Base-by-base conservation (phyloP, 2,888 invertebrate species). In the Phragmatobia fuliginosa region DNA sequence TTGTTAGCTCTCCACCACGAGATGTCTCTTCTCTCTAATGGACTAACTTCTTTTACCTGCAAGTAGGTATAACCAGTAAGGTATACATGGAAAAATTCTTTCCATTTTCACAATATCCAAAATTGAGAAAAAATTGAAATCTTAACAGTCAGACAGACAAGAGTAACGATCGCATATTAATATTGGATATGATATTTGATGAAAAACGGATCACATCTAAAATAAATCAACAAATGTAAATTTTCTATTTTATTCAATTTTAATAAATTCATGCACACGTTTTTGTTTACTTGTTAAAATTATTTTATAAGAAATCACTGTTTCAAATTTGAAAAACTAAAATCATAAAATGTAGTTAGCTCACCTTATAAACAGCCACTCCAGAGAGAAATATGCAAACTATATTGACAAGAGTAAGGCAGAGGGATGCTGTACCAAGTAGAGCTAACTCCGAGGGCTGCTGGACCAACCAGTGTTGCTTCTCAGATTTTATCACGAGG, bases 341-440 rank as follows among this genome's bases (percentile, higher is more conserved):
- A 25, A 1, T 25, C 3, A 5, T 25, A 52, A 1, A 14, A 52
- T 14, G 25, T 62, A 31, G 28, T 0, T 7, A 33, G 18, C 68
- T n/a, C 68, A 87, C 87, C 95, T 97, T 97, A 67, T 97, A 95
- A 49, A 97, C 96, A n/a, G 96, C 79, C 38, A 97, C 95, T 32
- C 97, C 97, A 85, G 97, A 96, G 0, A 96, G 76, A 83, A 97
- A 97, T 74, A 98, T 97, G 87, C 97, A 97, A 60, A 96, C 83
- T 68, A 98, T 97, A 86, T 98, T 98, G 61, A 97, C 95, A 2
- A 97, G 91, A 0, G 97, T 97, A 21, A 98, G 91, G 65, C 96
- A 96, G 69, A 98, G 95, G 70, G 97, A 97, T 25, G 97, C 95
- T 0, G 95, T 93, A 1, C 97, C 98, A 38, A 97, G 88, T 11